Base-by-base conservation (phyloP, 2,888 invertebrate genomes). In the Cataglyphis cursor region DNA sequence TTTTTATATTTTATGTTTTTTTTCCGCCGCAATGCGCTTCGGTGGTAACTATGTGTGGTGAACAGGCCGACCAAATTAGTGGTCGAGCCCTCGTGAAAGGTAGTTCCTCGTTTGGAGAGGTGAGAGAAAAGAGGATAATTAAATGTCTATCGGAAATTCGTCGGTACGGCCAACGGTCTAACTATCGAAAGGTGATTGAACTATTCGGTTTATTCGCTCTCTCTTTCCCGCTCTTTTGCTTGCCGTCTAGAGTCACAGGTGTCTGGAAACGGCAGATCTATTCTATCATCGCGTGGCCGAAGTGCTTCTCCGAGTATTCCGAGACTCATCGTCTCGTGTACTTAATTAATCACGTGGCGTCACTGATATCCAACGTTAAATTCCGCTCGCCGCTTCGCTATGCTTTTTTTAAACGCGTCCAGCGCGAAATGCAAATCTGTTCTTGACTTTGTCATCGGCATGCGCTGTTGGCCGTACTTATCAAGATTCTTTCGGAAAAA, bases 81-180 rank as follows among this genome's bases (percentile, higher is more conserved):
- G 81, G 81, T 62, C 68, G 70, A 61, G 65, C 72, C 65, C 59
- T 64, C 48, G 76, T 84, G 81, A 88, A 89, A 87, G 88, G 85
- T 72, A 76, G 59, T 66, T 65, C 59, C 35, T 84, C 89, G 82
- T 83, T 86, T 84, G 64, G 48, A n/a, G 48, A 51, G 15, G 6
- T n/a, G 48, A 51, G 48, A n/a, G 48, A 51, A 70, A 24, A 54
- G 65, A 70, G 81, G 87, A 88, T 85, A 90, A 90, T 90, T 90
- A 88, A 89, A 90, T 88, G 87, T 89, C 87, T 86, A 90, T 90
- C 86, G 90, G 87, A 88, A 90, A 90, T 88, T 89, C 84, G 87
- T 83, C 62, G 78, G 54, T 82, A 83, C 54, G 57, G 62, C 59
- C 64, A 68, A 82, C 82, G 82, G 64, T 61, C 78, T 83, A 65